Evolutionary conservation across 2,113 vertebrate species (phyloP).

Genomic region (Conger conger): DNA sequence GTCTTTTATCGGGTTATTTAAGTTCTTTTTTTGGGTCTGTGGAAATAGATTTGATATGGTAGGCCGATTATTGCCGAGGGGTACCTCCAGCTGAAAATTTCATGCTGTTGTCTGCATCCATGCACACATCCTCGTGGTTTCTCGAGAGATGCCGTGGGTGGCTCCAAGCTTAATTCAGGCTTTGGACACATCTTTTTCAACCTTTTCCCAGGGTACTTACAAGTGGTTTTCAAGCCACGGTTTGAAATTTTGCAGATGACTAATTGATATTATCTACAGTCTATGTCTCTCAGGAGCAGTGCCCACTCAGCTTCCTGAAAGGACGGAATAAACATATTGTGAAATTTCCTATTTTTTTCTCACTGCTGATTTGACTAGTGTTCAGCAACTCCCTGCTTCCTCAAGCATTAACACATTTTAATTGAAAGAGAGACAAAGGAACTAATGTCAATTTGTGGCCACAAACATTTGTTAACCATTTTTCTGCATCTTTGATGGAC

Average conservation of each 20-base stretch:
- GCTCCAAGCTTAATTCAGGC: background rate
- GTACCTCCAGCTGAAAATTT: background rate
- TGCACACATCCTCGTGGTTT: background rate
- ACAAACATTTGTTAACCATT: background rate
- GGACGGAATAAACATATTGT: background rate
- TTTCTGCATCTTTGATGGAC: background rate
- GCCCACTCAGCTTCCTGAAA: background rate
- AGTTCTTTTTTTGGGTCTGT: background rate
- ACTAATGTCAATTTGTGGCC: background rate
- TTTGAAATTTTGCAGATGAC: slow-evolving; percentile 4
- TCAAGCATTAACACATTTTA: background rate
- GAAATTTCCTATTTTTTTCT: background rate
- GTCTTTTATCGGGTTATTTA: background rate
- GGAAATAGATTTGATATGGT: slow-evolving; percentile 3
- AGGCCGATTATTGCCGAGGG: background rate
- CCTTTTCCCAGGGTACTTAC: slow-evolving; percentile 14
- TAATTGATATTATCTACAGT: slow-evolving; percentile 10
- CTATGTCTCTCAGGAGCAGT: background rate
- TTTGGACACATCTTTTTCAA: background rate
- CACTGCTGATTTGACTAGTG: background rate
- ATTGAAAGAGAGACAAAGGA: background rate
- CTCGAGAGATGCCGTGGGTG: background rate
- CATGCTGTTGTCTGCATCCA: background rate
- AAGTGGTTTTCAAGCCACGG: background rate
- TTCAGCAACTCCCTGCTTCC: background rate